These are phyloP conservation scores for Mystacides longicornis DNA, from an alignment of 2,888 invertebrate species.

Conservation along the genomic window DNA sequence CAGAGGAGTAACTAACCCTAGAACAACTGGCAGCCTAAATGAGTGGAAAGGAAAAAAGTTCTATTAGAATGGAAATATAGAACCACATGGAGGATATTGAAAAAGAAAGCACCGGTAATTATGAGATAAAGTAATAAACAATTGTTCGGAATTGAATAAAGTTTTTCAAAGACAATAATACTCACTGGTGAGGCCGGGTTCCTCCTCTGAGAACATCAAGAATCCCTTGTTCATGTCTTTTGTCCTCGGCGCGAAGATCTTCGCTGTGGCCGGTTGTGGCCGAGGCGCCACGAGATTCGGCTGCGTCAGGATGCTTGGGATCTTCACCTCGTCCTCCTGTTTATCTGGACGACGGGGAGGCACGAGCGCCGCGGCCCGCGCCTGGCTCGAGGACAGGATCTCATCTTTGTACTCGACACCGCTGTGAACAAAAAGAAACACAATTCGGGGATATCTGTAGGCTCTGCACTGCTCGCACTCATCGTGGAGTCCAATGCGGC, in stretches of 20 bases:
- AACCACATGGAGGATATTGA: no score
- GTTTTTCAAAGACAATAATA: slow-evolving; percentile 29
- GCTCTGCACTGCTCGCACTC: slow-evolving; percentile 11
- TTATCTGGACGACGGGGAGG: slow-evolving; percentile 33
- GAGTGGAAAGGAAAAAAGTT: no score
- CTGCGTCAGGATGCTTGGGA: slow-evolving; percentile 30
- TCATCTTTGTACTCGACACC: slow-evolving; percentile 73
- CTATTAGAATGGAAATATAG: no score
- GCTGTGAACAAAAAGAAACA: slow-evolving; percentile 45
- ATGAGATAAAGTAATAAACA: no score
- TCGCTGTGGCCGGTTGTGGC: slow-evolving; percentile 64
- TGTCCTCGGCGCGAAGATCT: slow-evolving; percentile 73
- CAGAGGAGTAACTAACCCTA: no score
- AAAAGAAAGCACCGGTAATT: no score
- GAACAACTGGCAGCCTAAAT: no score
- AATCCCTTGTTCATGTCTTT: slow-evolving; percentile 93
- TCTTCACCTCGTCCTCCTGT: slow-evolving; percentile 36
- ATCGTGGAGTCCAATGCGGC: slow-evolving; percentile 21
- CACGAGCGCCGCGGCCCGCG: slow-evolving; percentile 28
- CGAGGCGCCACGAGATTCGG: slow-evolving; percentile 27
- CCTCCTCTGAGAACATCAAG: slow-evolving; percentile 79
- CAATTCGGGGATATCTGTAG: slow-evolving; percentile 17
- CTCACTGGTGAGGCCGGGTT: slow-evolving; percentile 79
- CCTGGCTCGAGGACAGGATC: slow-evolving; percentile 61
- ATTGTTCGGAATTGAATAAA: not conserved